These are phyloP conservation scores for Neopelma chrysocephalum DNA, from an alignment of 2,797 vertebrate species.

Conservation along the genomic window DNA sequence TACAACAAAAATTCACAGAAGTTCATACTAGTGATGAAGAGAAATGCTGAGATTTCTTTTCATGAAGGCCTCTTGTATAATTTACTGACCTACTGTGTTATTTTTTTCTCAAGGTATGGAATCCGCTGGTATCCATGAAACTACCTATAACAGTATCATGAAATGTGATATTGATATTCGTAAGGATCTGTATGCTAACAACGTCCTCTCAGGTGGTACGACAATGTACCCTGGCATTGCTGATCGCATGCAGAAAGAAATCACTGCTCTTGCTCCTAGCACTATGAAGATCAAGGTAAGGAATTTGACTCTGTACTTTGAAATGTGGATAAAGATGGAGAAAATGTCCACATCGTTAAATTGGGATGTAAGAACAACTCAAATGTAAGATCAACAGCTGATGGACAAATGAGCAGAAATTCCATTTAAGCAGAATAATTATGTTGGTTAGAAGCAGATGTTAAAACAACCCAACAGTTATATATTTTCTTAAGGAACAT, in stretches of 20 bases:
- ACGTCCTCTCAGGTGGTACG: constrained; percentile 90
- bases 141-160: constrained; percentile 99
- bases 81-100: not conserved
- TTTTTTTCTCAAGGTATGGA: constrained; percentile 89
- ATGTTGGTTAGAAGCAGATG: not conserved
- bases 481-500: not conserved
- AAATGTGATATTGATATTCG: constrained; percentile 98
- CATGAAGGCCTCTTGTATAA: constrained; percentile 3
- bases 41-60: not conserved
- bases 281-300: constrained; percentile 98
- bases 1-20: not conserved
- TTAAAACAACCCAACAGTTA: not conserved
- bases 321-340: not conserved
- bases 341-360: not conserved
- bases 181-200: constrained; percentile 94
- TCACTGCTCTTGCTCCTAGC: constrained; percentile 91
- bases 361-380: not conserved
- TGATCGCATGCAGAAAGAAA: constrained; percentile 96
- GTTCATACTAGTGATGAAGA: not conserved
- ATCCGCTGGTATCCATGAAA: constrained; percentile 99
- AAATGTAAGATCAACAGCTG: not conserved
- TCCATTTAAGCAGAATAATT: not conserved
- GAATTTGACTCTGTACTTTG: not conserved
- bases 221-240: constrained; percentile 96
- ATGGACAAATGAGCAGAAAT: not conserved